These are phyloP conservation scores for Papilio machaon DNA, from an alignment of 1,140 invertebrate genomes.

Conservation along the genomic window DNA sequence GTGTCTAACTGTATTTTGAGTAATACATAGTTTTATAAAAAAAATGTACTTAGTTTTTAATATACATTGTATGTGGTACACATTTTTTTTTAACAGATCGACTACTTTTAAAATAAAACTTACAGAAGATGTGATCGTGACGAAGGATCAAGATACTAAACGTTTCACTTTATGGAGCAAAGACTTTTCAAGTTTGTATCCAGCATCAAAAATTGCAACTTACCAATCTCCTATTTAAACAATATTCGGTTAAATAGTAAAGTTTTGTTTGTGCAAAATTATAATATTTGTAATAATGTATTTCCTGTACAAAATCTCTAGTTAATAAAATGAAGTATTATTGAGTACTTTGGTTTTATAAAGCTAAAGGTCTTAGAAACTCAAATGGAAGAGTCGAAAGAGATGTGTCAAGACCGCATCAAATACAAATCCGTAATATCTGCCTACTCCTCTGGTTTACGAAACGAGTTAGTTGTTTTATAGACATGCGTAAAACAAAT, in stretches of 20 bases:
- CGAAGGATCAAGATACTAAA: slow-evolving; percentile 41
- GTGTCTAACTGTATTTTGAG: too few species aligned
- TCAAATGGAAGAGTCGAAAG: too few species aligned
- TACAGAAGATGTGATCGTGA: slow-evolving; percentile 32
- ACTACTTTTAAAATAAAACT: slow-evolving; percentile 43
- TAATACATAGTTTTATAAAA: too few species aligned
- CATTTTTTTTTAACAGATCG: slow-evolving; percentile 10
- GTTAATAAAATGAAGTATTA: neutral
- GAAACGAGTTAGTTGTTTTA: too few species aligned
- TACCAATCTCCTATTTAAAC: slow-evolving; percentile 49
- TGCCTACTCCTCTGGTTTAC: neutral
- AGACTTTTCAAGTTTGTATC: slow-evolving; percentile 58
- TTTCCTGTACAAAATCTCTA: neutral
- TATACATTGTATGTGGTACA: neutral
- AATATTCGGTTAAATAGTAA: neutral
- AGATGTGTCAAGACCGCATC: neutral
- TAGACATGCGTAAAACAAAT: neutral
- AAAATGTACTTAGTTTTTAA: too few species aligned
- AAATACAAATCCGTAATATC: neutral
- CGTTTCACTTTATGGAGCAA: slow-evolving; percentile 56
- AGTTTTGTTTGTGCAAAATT: slow-evolving; percentile 46
- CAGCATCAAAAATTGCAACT: slow-evolving; percentile 58
- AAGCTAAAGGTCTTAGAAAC: too few species aligned
- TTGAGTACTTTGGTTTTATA: too few species aligned
- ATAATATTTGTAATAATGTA: neutral